Evolutionary conservation across 2,888 invertebrate species (phyloP), one percentile per base, ranked within the genome.

Genomic region (Neria commutata): DNA sequence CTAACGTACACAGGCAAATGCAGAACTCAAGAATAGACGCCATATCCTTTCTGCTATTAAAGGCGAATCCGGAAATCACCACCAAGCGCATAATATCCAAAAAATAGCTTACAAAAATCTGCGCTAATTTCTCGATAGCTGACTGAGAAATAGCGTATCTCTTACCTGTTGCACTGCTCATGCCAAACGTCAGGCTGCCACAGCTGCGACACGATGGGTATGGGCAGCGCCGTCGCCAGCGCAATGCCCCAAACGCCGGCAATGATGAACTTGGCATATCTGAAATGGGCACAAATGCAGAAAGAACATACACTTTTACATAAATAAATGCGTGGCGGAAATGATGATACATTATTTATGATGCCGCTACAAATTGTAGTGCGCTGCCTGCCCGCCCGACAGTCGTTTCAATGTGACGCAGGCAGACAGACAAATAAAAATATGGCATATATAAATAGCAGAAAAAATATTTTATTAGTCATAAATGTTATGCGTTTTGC

Each of bases 221-320:
- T 91, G 0, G 95, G 95, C 21, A 91, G 85, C 0, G 93, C 93
- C 0, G 94, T 91, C 2, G 89, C 84, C 21, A 92, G 79, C 0
- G 95, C 92, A 66, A 82, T 80, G 52, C 73, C 63, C 82, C 82
- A 82, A 54, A 82, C 77, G 51, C 72, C 77, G 40, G 74, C 77
- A 60, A 82, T 82, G 63, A 82, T 78, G 61, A 76, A 77, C 65
- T 79, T 82, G 8, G 82, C 82, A 67, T 81, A 80, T 56, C 82
- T 82, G 66, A 42, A 16, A 40, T 40, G 14, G 19, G 33, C 56
- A 45, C 34, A 52, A 55, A 56, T 5, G 3, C 8, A 40, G 8
- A 26, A 45, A 21, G 34, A 26, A 10, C 26, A 25, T 4, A 17
- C 45, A 49, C 51, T n/a, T 49, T 25, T 26, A 23, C 45, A 29